Evolutionary conservation across 1,140 invertebrate genomes (phyloP).

Genomic region (Drosophila biarmipes): DNA sequence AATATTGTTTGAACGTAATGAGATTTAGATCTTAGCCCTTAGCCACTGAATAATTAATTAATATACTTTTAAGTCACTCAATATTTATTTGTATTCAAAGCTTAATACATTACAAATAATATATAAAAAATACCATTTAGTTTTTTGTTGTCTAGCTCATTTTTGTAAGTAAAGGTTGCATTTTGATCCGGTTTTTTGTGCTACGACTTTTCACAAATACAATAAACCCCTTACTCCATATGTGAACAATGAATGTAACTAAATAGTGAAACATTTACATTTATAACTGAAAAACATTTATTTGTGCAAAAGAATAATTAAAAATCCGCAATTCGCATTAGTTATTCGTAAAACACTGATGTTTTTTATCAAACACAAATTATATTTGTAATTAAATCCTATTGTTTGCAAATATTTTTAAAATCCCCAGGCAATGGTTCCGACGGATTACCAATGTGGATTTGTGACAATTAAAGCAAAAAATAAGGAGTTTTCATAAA

Average conservation of each 20-base stretch:
- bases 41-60: no score
- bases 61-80: no score
- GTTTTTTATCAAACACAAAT: slow-evolving; percentile 10
- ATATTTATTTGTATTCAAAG: no score
- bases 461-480: background rate
- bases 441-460: slow-evolving; percentile 10
- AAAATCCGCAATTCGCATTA: slow-evolving; percentile 23
- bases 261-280: background rate
- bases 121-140: no score
- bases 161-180: background rate
- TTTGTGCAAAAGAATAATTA: slow-evolving; percentile 22
- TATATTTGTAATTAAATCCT: slow-evolving; percentile 31
- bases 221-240: background rate
- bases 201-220: background rate
- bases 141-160: no score
- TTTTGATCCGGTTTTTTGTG: background rate
- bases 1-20: no score
- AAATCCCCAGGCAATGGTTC: background rate
- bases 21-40: no score
- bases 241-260: background rate
- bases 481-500: background rate
- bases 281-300: background rate
- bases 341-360: slow-evolving; percentile 3
- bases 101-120: no score
- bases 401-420: slow-evolving; percentile 34